phyloP scores from a whole-genome alignment of 2,113 vertebrate species.

The Pantherophis guttatus region DNA sequence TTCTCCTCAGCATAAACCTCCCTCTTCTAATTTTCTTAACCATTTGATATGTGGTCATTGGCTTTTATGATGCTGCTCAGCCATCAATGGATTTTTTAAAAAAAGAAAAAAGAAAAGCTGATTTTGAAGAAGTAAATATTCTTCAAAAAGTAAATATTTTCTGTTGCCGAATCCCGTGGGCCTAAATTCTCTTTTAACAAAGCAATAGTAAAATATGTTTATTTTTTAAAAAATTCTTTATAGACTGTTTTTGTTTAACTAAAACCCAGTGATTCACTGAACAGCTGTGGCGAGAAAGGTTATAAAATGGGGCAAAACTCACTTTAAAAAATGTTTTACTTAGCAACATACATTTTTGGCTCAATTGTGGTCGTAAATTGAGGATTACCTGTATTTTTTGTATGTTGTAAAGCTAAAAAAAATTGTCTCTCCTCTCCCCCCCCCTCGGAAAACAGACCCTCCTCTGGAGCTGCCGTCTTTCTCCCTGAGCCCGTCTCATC shows the following conservation, averaged over 20 bases:
- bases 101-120: not conserved
- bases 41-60: not conserved
- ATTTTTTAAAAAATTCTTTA: not conserved
- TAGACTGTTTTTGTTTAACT: not conserved
- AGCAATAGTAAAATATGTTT: not conserved
- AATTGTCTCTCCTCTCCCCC: too few species aligned
- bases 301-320: too few species aligned
- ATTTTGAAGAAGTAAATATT: not conserved
- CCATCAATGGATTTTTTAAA: too few species aligned
- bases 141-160: not conserved
- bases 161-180: not conserved
- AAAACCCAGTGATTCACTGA: too few species aligned
- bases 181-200: not conserved
- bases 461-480: slow-evolving; percentile 94
- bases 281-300: too few species aligned
- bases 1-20: not conserved
- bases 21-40: not conserved
- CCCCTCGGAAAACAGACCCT: slow-evolving; percentile 73
- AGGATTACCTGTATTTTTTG: not conserved
- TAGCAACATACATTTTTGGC: too few species aligned
- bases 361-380: not conserved
- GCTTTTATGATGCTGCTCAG: not conserved
- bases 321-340: too few species aligned
- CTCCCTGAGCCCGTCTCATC: slow-evolving; percentile 92
- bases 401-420: not conserved